Conservation (phyloP, 2,113 vertebrate species). For the Carassius gibelio region DNA sequence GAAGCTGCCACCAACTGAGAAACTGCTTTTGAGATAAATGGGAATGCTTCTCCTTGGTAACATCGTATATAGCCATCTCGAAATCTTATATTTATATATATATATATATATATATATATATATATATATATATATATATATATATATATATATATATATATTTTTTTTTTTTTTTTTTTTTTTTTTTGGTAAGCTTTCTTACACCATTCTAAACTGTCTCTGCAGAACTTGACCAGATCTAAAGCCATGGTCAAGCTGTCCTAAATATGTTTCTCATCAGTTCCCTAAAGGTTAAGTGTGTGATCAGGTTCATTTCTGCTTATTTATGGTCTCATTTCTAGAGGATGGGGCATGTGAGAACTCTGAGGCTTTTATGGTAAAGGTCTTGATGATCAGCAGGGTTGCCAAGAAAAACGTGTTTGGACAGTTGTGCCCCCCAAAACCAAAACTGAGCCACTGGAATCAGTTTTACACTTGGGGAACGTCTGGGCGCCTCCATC, state of each 20-base stretch:
- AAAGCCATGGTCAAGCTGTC: neutral
- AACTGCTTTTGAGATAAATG: neutral
- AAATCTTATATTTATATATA: neutral
- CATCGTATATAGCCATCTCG: no score
- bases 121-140: no score
- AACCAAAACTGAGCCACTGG: constrained; percentile 26
- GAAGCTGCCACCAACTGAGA: neutral
- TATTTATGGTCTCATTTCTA: constrained; percentile 47
- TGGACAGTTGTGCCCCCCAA: constrained; percentile 46
- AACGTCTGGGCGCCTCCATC: constrained; percentile 32
- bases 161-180: no score
- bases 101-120: no score
- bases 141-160: no score
- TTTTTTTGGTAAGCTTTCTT: neutral
- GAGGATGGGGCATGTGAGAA: constrained; percentile 16
- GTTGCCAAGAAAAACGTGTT: constrained; percentile 46
- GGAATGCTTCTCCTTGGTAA: neutral
- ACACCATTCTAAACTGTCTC: neutral
- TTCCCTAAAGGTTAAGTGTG: constrained; percentile 50
- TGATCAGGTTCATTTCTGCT: constrained; percentile 47
- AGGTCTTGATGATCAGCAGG: constrained; percentile 13
- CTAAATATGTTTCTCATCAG: constrained; percentile 41
- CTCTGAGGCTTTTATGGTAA: constrained; percentile 26
- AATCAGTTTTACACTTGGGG: constrained; percentile 43
- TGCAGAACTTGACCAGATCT: neutral